Evolutionary conservation across 2,888 invertebrate species (phyloP).

Genomic region (Rosalia funebris): DNA sequence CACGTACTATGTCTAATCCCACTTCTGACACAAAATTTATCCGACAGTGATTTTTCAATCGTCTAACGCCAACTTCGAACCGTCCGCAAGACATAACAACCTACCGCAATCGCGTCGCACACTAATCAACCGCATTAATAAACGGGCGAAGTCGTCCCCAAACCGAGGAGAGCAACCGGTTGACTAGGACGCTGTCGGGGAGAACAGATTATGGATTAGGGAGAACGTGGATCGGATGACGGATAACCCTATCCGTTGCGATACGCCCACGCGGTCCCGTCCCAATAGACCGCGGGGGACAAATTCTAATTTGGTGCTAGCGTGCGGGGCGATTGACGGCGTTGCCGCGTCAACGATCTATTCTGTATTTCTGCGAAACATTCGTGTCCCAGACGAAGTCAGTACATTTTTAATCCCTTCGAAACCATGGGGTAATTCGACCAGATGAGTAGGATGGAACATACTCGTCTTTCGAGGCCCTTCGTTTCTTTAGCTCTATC

Average conservation of each 20-base stretch:
- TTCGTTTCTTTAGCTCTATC: too few species aligned
- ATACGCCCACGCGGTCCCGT: conserved; percentile 30
- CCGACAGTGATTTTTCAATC: too few species aligned
- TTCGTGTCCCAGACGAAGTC: too few species aligned
- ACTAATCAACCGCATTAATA: conserved; percentile 7
- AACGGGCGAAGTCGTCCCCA: neutral
- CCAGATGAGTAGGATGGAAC: too few species aligned
- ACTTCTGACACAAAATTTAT: neutral
- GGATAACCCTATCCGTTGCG: conserved; percentile 30
- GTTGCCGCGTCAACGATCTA: neutral
- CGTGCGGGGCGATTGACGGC: neutral
- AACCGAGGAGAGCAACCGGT: neutral
- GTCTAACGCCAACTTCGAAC: too few species aligned
- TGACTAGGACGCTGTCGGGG: neutral
- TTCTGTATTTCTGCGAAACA: too few species aligned
- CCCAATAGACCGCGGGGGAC: conserved; percentile 31
- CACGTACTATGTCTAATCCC: neutral
- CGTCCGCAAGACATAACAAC: neutral
- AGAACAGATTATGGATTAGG: conserved; percentile 29
- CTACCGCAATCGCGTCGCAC: neutral
- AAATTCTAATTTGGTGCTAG: conserved; percentile 25
- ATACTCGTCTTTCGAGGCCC: too few species aligned
- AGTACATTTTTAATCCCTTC: too few species aligned
- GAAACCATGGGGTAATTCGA: too few species aligned
- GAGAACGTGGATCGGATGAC: conserved; percentile 23